These are phyloP conservation scores for Eulemur coronatus DNA, from an alignment of 2,797 vertebrate species.

Conservation along the genomic window DNA sequence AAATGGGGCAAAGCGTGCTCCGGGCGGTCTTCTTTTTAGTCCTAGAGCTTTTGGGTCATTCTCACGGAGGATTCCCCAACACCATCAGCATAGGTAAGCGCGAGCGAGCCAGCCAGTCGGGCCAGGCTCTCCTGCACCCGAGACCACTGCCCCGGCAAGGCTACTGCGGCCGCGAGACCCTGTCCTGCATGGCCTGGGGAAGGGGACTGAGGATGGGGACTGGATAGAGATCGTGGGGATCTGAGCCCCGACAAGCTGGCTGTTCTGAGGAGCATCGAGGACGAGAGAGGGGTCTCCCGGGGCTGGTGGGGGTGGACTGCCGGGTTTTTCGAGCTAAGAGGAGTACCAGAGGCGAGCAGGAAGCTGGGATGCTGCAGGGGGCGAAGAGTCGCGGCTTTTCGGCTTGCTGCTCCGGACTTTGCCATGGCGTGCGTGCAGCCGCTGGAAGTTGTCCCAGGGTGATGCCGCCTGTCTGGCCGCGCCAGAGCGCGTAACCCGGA, in stretches of 20 bases:
- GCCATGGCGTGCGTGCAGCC: slow-evolving; percentile 60
- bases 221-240: background rate
- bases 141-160: slow-evolving; percentile 56
- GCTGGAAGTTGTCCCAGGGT: slow-evolving; percentile 75
- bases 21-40: slow-evolving; percentile 89
- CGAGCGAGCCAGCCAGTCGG: background rate
- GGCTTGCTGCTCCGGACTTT: slow-evolving; percentile 66
- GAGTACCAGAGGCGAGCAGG: background rate
- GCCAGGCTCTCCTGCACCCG: background rate
- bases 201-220: background rate
- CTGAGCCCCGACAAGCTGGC: background rate
- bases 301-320: background rate
- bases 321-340: background rate
- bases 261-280: background rate
- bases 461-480: slow-evolving; percentile 58
- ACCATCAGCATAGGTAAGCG: slow-evolving; percentile 99
- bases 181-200: slow-evolving; percentile 62
- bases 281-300: slow-evolving; percentile 49
- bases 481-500: background rate
- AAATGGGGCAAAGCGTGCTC: slow-evolving; percentile 93
- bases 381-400: slow-evolving; percentile 54
- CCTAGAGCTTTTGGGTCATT: slow-evolving; percentile 92
- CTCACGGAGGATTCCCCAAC: slow-evolving; percentile 95
- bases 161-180: background rate
- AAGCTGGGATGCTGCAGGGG: slow-evolving; percentile 35